Evolutionary conservation across 1,140 invertebrate species (phyloP).

Genomic region (Dinothrombium tinctorium): DNA sequence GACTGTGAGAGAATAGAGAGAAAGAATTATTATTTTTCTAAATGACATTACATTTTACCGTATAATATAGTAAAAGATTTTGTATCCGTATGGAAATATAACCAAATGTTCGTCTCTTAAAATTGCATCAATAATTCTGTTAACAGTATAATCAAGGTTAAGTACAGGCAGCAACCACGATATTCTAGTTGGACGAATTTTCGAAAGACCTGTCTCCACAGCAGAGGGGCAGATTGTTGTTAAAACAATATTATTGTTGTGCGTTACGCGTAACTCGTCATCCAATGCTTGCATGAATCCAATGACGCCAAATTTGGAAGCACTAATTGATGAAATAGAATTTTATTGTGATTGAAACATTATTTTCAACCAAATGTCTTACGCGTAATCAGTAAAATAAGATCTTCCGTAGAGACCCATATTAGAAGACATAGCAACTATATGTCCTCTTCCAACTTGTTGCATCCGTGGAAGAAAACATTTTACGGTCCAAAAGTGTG

Average conservation of each 20-base stretch:
- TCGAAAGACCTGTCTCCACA: constrained; percentile 56
- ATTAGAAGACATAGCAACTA: constrained; percentile 53
- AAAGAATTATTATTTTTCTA: too few species aligned
- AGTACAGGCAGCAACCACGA: constrained; percentile 33
- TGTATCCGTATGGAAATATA: constrained; percentile 24
- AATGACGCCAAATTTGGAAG: constrained; percentile 18
- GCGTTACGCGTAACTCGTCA: constrained; percentile 36
- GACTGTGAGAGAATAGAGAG: too few species aligned
- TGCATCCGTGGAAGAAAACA: constrained; percentile 57
- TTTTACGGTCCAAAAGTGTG: constrained; percentile 52
- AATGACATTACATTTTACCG: too few species aligned
- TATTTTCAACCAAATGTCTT: too few species aligned
- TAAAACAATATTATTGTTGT: constrained; percentile 37
- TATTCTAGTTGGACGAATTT: constrained; percentile 36
- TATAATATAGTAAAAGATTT: constrained; percentile 9
- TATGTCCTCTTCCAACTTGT: constrained; percentile 44
- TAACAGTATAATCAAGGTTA: constrained; percentile 33
- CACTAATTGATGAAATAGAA: too few species aligned
- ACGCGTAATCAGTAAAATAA: constrained; percentile 28
- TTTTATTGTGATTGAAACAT: too few species aligned
- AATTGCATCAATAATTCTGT: constrained; percentile 36
- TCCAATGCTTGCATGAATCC: constrained; percentile 41
- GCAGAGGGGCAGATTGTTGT: constrained; percentile 58
- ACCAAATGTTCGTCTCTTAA: constrained; percentile 28
- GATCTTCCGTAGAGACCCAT: constrained; percentile 43